These are phyloP conservation scores for Seriola dumerili DNA, from an alignment of 2,113 vertebrate genomes.

Conservation along the genomic window DNA sequence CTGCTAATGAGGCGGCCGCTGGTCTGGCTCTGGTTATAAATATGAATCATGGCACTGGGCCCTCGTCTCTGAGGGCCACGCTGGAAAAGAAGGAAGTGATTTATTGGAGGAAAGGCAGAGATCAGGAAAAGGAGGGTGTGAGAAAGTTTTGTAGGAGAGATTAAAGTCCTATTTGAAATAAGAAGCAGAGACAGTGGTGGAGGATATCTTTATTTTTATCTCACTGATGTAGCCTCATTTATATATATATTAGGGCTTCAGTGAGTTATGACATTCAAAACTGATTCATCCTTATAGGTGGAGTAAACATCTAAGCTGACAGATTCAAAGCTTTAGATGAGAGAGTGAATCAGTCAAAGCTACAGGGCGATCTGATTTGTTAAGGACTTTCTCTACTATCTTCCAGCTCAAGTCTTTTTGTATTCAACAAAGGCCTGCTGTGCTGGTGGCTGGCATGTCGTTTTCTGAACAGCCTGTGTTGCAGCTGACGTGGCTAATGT, in stretches of 20 bases:
- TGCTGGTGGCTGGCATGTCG: slow-evolving; percentile 30
- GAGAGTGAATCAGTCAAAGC: slow-evolving; percentile 5
- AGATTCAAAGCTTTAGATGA: slow-evolving; percentile 17
- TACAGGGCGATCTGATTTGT: not conserved
- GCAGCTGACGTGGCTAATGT: slow-evolving; percentile 58
- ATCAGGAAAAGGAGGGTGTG: slow-evolving; percentile 26
- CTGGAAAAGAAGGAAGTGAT: slow-evolving; percentile 12
- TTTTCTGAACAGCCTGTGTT: slow-evolving; percentile 50
- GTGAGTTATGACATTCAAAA: slow-evolving; percentile 14
- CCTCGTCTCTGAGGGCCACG: slow-evolving; percentile 38
- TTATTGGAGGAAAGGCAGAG: slow-evolving; percentile 37
- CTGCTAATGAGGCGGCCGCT: slow-evolving; percentile 62
- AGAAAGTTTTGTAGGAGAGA: slow-evolving; percentile 27
- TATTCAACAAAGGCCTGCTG: slow-evolving; percentile 6
- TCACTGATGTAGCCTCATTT: not conserved
- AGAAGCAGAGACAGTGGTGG: not conserved
- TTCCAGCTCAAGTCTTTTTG: not conserved
- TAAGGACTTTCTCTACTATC: not conserved
- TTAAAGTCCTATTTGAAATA: slow-evolving; percentile 39
- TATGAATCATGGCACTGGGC: slow-evolving; percentile 65
- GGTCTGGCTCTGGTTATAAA: slow-evolving; percentile 68
- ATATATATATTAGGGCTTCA: not conserved
- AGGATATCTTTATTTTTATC: slow-evolving; percentile 8
- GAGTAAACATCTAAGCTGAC: not conserved
- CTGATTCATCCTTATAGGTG: not conserved